These are phyloP conservation scores for Cinclus mexicanus DNA, from an alignment of 2,113 vertebrate species.

Conservation along the genomic window DNA sequence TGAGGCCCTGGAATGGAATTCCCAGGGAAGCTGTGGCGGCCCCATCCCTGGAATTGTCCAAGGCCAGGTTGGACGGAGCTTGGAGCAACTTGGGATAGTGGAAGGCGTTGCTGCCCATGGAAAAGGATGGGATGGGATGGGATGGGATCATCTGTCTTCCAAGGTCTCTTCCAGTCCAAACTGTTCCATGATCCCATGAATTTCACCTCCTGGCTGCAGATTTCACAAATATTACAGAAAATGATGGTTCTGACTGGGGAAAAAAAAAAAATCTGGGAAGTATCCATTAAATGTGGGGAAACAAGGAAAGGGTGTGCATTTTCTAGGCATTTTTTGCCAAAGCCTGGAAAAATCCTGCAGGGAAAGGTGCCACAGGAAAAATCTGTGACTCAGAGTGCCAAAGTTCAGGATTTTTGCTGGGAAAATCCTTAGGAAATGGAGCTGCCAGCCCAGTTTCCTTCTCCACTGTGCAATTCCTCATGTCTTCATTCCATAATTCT, in stretches of 20 bases:
- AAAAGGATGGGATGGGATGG: neutral
- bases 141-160: neutral
- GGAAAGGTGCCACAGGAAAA: neutral
- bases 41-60: neutral
- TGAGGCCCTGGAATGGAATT: neutral
- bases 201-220: too few species aligned
- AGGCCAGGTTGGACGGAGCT: neutral
- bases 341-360: neutral
- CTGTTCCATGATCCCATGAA: neutral
- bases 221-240: neutral
- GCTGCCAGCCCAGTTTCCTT: rapidly evolving
- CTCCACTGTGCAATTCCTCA: rapidly evolving
- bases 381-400: neutral
- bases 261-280: neutral
- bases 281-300: neutral
- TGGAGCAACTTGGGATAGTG: neutral
- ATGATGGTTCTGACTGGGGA: neutral
- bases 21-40: neutral
- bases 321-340: neutral
- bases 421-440: neutral
- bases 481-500: neutral
- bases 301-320: neutral
- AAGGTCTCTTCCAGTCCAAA: neutral
- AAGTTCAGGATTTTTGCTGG: neutral
- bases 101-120: neutral